phyloP scores from a whole-genome alignment of 2,797 vertebrate species.

The Microctenopoma stevenorrisi region DNA sequence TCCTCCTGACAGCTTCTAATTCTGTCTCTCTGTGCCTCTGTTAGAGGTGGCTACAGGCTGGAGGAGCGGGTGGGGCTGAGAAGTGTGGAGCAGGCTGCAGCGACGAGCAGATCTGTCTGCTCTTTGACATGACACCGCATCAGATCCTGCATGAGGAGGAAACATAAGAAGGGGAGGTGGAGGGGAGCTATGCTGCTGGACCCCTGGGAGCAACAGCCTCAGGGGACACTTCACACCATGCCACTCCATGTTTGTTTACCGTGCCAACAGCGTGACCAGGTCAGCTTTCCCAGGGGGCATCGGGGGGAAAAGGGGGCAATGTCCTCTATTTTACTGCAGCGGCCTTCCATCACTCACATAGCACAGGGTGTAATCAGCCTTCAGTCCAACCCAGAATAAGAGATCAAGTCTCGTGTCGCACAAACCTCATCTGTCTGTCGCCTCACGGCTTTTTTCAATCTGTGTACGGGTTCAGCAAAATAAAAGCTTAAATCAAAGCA shows the following conservation, averaged over 20 bases:
- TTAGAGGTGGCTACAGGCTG: constrained; percentile 31
- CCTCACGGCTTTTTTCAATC: constrained; percentile 73
- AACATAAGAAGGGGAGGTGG: constrained; percentile 10
- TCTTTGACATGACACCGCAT: constrained; percentile 41
- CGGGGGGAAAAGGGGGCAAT: constrained; percentile 31
- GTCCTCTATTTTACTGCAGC: constrained; percentile 62
- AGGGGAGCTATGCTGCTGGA: constrained; percentile 48
- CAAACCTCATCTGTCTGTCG: constrained; percentile 68
- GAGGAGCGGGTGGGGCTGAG: constrained; percentile 27
- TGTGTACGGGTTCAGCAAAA: constrained; percentile 55
- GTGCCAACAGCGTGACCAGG: constrained; percentile 67
- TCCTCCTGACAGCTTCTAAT: constrained; percentile 68
- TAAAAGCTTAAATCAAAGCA: constrained; percentile 61
- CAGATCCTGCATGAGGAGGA: constrained; percentile 43
- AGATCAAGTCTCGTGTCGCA: constrained; percentile 66
- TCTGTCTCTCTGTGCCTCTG: constrained; percentile 33
- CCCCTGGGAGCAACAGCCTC: constrained; percentile 47
- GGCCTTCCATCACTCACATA: constrained; percentile 67
- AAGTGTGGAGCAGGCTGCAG: constrained; percentile 3
- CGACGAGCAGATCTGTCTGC: constrained; percentile 31
- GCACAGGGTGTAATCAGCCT: constrained; percentile 64
- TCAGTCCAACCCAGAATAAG: constrained; percentile 63
- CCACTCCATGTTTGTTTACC: constrained; percentile 76
- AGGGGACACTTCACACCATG: constrained; percentile 71
- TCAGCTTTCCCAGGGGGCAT: constrained; percentile 60